phyloP scores from a whole-genome alignment of 2,797 vertebrate genomes.

The Bradypodion pumilum region DNA sequence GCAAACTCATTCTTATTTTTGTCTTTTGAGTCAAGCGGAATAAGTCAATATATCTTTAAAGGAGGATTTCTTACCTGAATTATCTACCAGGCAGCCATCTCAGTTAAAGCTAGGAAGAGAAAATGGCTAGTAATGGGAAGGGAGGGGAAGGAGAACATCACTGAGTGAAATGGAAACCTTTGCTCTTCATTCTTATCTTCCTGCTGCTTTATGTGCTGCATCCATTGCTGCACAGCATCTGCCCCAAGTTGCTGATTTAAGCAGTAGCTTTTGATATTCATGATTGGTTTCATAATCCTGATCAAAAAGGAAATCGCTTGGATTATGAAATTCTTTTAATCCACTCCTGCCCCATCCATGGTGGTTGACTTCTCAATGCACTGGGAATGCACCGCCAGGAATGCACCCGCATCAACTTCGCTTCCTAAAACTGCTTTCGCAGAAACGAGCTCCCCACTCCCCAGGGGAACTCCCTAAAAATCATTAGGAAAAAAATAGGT shows the following conservation, averaged over 20 bases:
- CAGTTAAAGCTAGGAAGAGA: slow-evolving; percentile 1
- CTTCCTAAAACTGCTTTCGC: slow-evolving; percentile 35
- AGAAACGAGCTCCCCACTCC: background rate
- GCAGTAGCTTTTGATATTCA: slow-evolving; percentile 72
- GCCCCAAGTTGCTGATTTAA: slow-evolving; percentile 52
- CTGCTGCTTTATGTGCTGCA: background rate
- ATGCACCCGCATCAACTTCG: slow-evolving; percentile 38
- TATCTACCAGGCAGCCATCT: slow-evolving; percentile 5
- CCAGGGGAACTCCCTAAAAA: too few relatives aligned
- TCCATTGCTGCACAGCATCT: slow-evolving; percentile 33
- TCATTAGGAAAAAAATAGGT: background rate
- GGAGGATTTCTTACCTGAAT: slow-evolving; percentile 19
- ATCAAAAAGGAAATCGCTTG: slow-evolving; percentile 71
- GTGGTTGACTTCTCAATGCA: background rate
- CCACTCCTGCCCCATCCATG: slow-evolving; percentile 34
- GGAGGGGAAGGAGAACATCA: background rate
- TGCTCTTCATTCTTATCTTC: background rate
- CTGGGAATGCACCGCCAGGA: slow-evolving; percentile 12
- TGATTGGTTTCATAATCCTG: slow-evolving; percentile 79
- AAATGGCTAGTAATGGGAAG: background rate
- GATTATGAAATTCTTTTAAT: slow-evolving; percentile 76
- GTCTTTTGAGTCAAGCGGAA: background rate
- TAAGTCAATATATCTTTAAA: background rate
- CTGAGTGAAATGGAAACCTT: background rate
- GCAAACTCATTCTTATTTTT: background rate